Evolutionary conservation across 2,888 invertebrate genomes (phyloP).

Genomic region (Tolmerus cingulatus): DNA sequence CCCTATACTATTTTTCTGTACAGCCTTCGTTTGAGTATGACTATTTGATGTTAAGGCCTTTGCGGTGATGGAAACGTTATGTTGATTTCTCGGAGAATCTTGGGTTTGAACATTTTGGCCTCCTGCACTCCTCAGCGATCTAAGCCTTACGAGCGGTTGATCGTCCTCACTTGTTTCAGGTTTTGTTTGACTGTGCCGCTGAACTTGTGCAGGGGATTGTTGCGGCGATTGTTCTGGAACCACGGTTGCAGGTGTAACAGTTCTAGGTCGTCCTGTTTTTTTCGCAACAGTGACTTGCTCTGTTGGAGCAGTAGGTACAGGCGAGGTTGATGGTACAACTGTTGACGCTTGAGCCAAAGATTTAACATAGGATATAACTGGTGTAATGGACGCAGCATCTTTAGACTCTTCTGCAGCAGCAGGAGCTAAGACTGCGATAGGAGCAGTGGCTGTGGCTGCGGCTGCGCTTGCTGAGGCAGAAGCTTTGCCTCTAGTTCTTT

Average conservation of each 20-base stretch:
- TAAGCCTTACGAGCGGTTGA: background rate
- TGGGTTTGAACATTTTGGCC: background rate
- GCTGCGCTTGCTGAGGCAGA: background rate
- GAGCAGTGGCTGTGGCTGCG: too few relatives aligned
- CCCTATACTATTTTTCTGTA: background rate
- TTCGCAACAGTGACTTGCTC: background rate
- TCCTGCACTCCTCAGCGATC: background rate
- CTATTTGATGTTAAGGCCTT: constrained; percentile 9
- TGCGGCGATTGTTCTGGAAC: constrained; percentile 47
- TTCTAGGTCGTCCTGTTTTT: background rate
- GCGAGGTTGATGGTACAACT: background rate
- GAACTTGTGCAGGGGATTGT: constrained; percentile 7
- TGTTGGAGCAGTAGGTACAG: background rate
- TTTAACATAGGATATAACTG: constrained; percentile 77
- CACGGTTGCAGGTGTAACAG: background rate
- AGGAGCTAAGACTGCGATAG: background rate
- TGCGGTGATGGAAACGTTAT: background rate
- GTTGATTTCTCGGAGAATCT: constrained; percentile 6
- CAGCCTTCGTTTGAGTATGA: constrained; percentile 22
- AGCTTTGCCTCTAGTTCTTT: constrained; percentile 61
- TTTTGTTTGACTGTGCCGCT: constrained; percentile 52
- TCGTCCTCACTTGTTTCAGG: constrained; percentile 45
- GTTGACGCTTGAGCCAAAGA: constrained; percentile 68
- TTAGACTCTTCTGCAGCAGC: background rate
- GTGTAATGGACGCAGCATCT: constrained; percentile 63